Conservation (phyloP, 2,888 invertebrate genomes). For the Xestia ashworthii region DNA sequence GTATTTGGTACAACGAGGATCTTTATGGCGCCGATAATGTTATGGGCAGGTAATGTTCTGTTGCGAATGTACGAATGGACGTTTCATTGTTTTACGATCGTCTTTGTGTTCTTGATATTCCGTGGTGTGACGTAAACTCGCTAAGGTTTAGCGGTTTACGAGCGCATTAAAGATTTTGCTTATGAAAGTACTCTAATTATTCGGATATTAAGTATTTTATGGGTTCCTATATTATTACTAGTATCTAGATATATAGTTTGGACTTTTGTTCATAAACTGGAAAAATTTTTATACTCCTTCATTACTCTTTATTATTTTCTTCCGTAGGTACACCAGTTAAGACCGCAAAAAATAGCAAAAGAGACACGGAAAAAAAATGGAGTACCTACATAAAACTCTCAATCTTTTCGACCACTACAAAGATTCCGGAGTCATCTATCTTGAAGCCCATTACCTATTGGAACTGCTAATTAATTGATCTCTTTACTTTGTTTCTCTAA, state of each 20-base stretch:
- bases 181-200: slow-evolving; percentile 41
- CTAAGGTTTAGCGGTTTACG: slow-evolving; percentile 55
- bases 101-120: slow-evolving; percentile 63
- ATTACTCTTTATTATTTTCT: not conserved
- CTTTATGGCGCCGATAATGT: slow-evolving; percentile 89
- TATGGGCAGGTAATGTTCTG: slow-evolving; percentile 89
- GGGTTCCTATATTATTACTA: not conserved
- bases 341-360: not conserved
- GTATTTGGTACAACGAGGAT: slow-evolving; percentile 85
- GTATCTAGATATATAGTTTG: slow-evolving; percentile 1
- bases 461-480: slow-evolving; percentile 61
- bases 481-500: slow-evolving; percentile 57
- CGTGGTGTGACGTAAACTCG: slow-evolving; percentile 44
- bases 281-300: not conserved
- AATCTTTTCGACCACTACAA: slow-evolving; percentile 7
- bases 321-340: not conserved
- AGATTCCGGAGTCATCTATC: slow-evolving; percentile 36
- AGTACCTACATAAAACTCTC: not conserved
- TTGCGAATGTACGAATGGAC: slow-evolving; percentile 84
- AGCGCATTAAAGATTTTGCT: slow-evolving; percentile 52
- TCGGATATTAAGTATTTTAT: slow-evolving; percentile 24
- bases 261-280: not conserved
- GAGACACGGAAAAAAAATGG: not conserved
- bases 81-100: slow-evolving; percentile 86
- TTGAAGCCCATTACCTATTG: slow-evolving; percentile 43